Evolutionary conservation across 2,888 invertebrate genomes (phyloP).

Genomic region (Calameuta filiformis): DNA sequence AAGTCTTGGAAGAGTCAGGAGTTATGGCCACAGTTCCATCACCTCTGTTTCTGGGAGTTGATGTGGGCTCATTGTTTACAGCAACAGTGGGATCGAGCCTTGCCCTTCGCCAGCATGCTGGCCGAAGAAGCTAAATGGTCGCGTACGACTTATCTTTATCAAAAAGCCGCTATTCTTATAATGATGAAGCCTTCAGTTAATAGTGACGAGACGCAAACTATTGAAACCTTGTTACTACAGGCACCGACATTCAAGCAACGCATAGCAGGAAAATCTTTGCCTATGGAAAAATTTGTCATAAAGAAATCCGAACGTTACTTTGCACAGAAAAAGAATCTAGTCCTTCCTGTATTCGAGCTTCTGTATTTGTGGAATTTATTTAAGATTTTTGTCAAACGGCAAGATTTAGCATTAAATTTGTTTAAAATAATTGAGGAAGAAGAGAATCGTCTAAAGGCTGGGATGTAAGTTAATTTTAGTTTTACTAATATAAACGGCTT

Average conservation of each 20-base stretch:
- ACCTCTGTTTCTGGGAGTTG: slow-evolving; percentile 94
- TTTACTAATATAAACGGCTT: slow-evolving; percentile 8
- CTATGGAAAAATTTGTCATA: slow-evolving; percentile 96
- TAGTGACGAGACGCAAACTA: slow-evolving; percentile 68
- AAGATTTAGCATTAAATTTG: slow-evolving; percentile 71
- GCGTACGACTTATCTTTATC: slow-evolving; percentile 89
- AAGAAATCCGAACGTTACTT: slow-evolving; percentile 84
- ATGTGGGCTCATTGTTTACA: slow-evolving; percentile 86
- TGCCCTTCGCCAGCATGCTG: slow-evolving; percentile 77
- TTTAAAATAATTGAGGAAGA: slow-evolving; percentile 74
- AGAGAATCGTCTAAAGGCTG: slow-evolving; percentile 44
- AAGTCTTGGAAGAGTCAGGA: slow-evolving; percentile 84
- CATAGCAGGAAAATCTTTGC: slow-evolving; percentile 95
- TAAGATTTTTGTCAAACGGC: slow-evolving; percentile 80
- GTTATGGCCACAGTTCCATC: slow-evolving; percentile 92
- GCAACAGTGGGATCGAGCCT: slow-evolving; percentile 83
- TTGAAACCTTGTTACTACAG: slow-evolving; percentile 77
- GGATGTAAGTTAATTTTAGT: slow-evolving; percentile 39
- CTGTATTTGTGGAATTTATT: slow-evolving; percentile 95
- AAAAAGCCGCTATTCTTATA: slow-evolving; percentile 84
- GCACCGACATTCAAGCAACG: slow-evolving; percentile 87
- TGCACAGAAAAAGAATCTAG: slow-evolving; percentile 77
- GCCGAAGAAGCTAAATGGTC: slow-evolving; percentile 91
- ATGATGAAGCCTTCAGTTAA: slow-evolving; percentile 74
- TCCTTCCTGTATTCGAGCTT: slow-evolving; percentile 88